Evolutionary conservation across 30 jellyfish, hydroid and myxozoan genomes (phyloP), one percentile per base, ranked within the genome.

Genomic region (Rhopilema esculentum): DNA sequence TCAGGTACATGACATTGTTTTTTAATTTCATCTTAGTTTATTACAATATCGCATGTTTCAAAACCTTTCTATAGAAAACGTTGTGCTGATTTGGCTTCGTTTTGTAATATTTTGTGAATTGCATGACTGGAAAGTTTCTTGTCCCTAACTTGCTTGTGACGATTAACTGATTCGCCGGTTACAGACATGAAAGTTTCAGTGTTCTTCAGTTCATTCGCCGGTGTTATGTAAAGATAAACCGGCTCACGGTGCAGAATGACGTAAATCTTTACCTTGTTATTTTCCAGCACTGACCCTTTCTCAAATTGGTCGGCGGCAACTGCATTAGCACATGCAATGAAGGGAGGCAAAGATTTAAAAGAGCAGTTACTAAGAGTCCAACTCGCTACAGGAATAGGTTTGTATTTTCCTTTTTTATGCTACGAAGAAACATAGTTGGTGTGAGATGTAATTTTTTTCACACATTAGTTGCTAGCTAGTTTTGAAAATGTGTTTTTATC

Each of bases 271-370:
- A n/a, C 12, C 57, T 67, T 48, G 61, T 66, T 79, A 57, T 30
- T 8, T 63, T 64, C 20, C 72, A 94, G 99, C 48, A 64, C 91
- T 21, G 99, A 94, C 67, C 79, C 97, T 0, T 94, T 94, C 69
- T 79, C 99, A 32, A 94, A 94, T 79, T 94, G 99, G 99, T 89
- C 97, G 49, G 97, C 99, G 28, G 91, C 99, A 0, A 94, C 95
- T n/a, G 97, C 99, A 0, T 82, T 94, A 53, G 97, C 99, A 30
- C 97, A 94, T 80, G 99, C 99, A 21, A 82, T 94, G 66, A 81
- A 90, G 26, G 97, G 99, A 1, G 93, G 95, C 68, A 94, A 89
- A 66, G 99, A 94, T 22, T 64, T 94, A 72, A 94, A 94, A 65
- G 99, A 94, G 88, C 99, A 94, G 77, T 85, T 94, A 7, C 64